These are phyloP conservation scores for Campylorhamphus procurvoides DNA, from an alignment of 2,113 vertebrate genomes.

Conservation along the genomic window DNA sequence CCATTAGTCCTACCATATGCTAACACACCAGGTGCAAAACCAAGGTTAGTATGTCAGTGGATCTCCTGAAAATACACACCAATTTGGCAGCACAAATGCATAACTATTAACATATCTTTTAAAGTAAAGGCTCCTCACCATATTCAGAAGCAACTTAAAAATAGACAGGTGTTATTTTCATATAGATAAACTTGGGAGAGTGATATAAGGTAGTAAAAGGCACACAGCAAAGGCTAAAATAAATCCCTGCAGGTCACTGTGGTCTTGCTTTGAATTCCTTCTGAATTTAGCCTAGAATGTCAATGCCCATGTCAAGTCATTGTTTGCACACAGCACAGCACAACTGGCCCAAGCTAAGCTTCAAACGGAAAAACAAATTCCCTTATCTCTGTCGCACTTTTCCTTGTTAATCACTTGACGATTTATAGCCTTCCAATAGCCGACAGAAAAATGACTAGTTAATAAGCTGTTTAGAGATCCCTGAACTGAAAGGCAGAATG, in stretches of 20 bases:
- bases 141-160: conserved; percentile 25
- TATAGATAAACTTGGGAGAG: neutral
- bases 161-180: neutral
- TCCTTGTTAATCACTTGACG: neutral
- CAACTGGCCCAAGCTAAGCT: neutral
- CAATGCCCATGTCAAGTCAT: neutral
- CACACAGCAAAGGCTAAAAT: neutral
- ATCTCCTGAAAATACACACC: neutral
- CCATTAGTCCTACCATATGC: neutral
- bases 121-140: neutral
- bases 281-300: neutral
- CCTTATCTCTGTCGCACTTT: neutral
- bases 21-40: neutral
- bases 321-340: neutral
- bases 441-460: neutral
- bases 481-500: neutral
- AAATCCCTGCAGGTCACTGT: neutral
- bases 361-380: neutral
- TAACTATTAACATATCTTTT: neutral
- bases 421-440: neutral
- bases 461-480: neutral
- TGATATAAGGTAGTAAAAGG: neutral
- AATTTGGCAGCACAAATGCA: neutral
- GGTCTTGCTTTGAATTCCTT: neutral
- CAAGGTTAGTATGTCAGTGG: neutral